Percentiles rank a stretch among this genome's conserved stretches.
phyloP scores from a whole-genome alignment of 2,113 vertebrate species.

The Sarotherodon lohbergeri region DNA sequence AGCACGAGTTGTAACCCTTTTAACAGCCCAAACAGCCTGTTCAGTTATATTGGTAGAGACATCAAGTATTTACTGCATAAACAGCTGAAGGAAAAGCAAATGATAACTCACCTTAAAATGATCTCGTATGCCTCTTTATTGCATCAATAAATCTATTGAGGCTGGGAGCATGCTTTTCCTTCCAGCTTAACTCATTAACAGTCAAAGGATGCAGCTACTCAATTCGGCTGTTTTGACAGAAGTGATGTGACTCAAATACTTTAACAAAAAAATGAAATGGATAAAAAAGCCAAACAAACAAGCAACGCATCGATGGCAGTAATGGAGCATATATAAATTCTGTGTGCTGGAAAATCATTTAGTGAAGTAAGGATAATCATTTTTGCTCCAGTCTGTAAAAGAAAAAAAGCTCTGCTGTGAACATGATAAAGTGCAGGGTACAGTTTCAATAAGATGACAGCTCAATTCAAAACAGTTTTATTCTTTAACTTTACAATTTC shows the following conservation, averaged over 20 bases:
- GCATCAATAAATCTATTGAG: slow-evolving; percentile 12
- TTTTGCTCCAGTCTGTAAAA: background rate
- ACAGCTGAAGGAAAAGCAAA: background rate
- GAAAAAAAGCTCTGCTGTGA: background rate
- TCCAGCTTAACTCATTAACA: slow-evolving; percentile 2
- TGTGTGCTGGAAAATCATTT: background rate
- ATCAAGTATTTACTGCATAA: background rate
- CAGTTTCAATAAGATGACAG: background rate
- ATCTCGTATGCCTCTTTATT: background rate
- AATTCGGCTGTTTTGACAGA: background rate
- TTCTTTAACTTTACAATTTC: background rate
- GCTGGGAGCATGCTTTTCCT: background rate
- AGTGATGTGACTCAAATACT: background rate
- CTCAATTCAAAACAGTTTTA: background rate
- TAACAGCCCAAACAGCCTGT: background rate
- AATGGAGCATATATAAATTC: background rate
- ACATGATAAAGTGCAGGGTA: background rate
- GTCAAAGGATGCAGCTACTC: background rate
- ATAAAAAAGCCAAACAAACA: background rate
- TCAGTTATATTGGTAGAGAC: background rate
- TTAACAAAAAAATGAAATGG: slow-evolving; percentile 1
- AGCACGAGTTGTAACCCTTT: background rate
- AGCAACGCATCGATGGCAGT: background rate
- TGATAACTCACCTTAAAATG: background rate
- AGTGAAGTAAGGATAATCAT: background rate